A percentile compares a stretch with the other conserved stretches of the same genome.
Conservation (phyloP, 1,140 invertebrate species). For the Drosophila pachea region DNA sequence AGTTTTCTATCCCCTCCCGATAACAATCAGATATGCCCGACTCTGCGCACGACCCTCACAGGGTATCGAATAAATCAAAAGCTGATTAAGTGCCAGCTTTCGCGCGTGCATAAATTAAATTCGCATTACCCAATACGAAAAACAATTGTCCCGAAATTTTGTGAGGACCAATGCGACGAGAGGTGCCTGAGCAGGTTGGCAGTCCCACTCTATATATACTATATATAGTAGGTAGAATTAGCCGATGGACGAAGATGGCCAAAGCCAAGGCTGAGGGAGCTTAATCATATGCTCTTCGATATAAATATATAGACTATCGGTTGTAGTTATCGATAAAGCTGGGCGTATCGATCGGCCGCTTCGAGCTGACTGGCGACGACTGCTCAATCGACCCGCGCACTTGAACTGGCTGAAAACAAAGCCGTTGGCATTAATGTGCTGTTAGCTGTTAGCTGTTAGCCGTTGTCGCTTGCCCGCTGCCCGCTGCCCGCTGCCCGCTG, state of each 20-base stretch:
- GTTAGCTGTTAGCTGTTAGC: slow-evolving; percentile 5
- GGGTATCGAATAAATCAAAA: slow-evolving; percentile 62
- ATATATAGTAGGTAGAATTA: too few species aligned
- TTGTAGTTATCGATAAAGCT: too few species aligned
- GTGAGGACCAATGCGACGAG: neutral
- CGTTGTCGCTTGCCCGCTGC: too few species aligned
- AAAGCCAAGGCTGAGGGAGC: too few species aligned
- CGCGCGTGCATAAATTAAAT: slow-evolving; percentile 66
- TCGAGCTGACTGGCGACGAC: neutral
- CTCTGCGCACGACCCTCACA: neutral
- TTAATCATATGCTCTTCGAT: too few species aligned
- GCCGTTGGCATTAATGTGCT: slow-evolving; percentile 12
- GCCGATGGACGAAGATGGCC: too few species aligned
- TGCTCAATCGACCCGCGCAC: neutral
- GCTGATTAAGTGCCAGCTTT: slow-evolving; percentile 71
- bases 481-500: too few species aligned
- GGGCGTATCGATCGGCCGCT: neutral
- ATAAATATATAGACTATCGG: too few species aligned
- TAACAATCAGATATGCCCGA: neutral
- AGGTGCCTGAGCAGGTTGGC: neutral
- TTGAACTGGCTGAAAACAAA: slow-evolving; percentile 8
- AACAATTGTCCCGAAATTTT: neutral
- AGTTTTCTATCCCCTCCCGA: too few species aligned
- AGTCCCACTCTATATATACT: too few species aligned
- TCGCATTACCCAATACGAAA: slow-evolving; percentile 56